Evolutionary conservation across 2,113 vertebrate species (phyloP).

Genomic region (Zootoca vivipara): DNA sequence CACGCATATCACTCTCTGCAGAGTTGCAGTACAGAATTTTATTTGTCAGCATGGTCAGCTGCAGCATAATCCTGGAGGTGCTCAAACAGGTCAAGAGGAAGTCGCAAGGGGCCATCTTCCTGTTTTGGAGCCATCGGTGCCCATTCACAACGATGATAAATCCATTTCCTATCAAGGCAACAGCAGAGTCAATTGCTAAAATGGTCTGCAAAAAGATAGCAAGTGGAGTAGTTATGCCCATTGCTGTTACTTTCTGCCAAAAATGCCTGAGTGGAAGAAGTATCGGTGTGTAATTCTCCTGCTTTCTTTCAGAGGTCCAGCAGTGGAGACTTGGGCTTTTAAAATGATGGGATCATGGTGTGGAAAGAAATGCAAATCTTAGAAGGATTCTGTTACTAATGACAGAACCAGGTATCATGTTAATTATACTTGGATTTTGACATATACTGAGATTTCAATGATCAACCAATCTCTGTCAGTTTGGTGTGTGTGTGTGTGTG

Average conservation of each 20-base stretch:
- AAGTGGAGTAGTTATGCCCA: background rate
- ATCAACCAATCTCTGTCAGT: too few species aligned
- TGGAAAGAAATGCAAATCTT: background rate
- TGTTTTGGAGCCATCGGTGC: background rate
- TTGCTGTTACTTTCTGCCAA: background rate
- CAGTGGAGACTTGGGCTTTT: background rate
- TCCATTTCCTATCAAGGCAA: slow-evolving; percentile 35
- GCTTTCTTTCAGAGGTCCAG: background rate
- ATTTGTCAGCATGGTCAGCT: background rate
- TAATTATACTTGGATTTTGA: too few species aligned
- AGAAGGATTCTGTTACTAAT: background rate
- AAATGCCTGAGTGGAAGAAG: background rate
- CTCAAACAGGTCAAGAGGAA: slow-evolving; percentile 21
- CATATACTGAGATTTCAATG: too few species aligned
- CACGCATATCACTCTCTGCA: background rate
- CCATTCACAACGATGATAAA: slow-evolving; percentile 18
- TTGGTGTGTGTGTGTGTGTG: too few species aligned
- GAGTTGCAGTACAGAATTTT: background rate
- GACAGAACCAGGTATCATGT: too few species aligned
- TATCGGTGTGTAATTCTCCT: background rate
- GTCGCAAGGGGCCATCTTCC: rapidly evolving
- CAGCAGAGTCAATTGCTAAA: slow-evolving; percentile 15
- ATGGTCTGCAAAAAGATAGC: background rate
- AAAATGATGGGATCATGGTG: background rate
- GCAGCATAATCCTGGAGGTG: slow-evolving; percentile 23